Conservation (phyloP, 1,140 invertebrate species). For the Plutomurus gul region DNA sequence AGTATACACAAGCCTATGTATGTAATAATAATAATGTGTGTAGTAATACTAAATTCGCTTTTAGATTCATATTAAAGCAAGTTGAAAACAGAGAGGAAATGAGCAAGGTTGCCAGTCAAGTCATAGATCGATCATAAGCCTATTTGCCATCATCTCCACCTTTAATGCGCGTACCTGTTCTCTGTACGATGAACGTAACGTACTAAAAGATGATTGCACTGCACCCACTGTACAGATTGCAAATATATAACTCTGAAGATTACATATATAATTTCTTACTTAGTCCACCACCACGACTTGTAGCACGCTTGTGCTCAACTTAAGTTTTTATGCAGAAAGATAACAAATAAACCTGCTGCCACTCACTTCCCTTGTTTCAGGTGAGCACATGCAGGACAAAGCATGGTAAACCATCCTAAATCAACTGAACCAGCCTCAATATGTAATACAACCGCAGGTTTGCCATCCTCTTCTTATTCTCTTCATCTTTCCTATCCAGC, state of each 20-base stretch:
- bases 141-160: slow-evolving; percentile 24
- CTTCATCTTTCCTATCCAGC: background rate
- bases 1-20: background rate
- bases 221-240: background rate
- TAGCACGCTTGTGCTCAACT: background rate
- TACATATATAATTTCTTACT: slow-evolving; percentile 21
- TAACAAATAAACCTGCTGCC: slow-evolving; percentile 28
- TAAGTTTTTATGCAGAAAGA: slow-evolving; percentile 20
- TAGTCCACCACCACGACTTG: background rate
- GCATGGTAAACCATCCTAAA: no score
- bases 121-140: slow-evolving; percentile 3
- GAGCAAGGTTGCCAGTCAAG: slow-evolving; percentile 32
- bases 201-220: no score
- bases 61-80: background rate
- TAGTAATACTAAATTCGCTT: background rate
- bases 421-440: no score
- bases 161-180: background rate
- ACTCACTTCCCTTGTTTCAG: no score
- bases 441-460: background rate
- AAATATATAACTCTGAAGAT: background rate
- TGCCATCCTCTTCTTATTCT: background rate
- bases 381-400: no score
- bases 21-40: background rate
- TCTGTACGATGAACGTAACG: background rate
- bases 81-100: slow-evolving; percentile 9